Percentiles rank a stretch among this genome's conserved stretches.
Conservation (phyloP, 1,140 invertebrate genomes). For the Drosophila nebulosa region DNA sequence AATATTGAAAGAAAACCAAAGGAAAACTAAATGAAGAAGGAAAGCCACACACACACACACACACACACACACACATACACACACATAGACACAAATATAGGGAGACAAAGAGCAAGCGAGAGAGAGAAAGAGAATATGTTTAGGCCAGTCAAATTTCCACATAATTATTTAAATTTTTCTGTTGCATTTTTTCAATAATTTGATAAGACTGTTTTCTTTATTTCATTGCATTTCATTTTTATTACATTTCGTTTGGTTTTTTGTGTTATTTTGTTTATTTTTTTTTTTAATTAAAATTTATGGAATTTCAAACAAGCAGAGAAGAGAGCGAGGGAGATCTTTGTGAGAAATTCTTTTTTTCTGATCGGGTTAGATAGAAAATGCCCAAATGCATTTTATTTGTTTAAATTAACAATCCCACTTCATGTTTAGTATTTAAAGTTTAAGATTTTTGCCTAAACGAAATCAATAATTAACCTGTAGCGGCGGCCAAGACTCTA, state of each 20-base stretch:
- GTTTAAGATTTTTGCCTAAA: no score
- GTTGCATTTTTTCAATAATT: neutral
- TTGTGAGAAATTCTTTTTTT: neutral
- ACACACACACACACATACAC: neutral
- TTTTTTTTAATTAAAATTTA: neutral
- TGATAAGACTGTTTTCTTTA: neutral
- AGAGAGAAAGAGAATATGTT: neutral
- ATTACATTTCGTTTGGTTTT: neutral
- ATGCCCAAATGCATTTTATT: neutral
- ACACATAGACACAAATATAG: no score
- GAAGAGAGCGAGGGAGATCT: neutral
- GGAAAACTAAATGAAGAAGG: conserved; percentile 13
- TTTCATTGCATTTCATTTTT: neutral
- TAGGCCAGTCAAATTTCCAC: neutral
- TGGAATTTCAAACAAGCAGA: neutral
- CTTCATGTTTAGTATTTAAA: no score
- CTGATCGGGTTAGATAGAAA: neutral
- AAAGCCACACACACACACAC: conserved; percentile 23
- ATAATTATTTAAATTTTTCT: conserved; percentile 3
- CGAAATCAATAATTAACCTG: no score
- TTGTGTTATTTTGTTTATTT: neutral
- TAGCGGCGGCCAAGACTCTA: no score
- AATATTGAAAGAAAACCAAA: conserved; percentile 39
- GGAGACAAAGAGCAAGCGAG: neutral
- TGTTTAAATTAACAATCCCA: neutral